A percentile compares a stretch with the other conserved stretches of the same genome.
Conservation (phyloP, 2,113 vertebrate genomes). For the Nycticebus coucang region DNA sequence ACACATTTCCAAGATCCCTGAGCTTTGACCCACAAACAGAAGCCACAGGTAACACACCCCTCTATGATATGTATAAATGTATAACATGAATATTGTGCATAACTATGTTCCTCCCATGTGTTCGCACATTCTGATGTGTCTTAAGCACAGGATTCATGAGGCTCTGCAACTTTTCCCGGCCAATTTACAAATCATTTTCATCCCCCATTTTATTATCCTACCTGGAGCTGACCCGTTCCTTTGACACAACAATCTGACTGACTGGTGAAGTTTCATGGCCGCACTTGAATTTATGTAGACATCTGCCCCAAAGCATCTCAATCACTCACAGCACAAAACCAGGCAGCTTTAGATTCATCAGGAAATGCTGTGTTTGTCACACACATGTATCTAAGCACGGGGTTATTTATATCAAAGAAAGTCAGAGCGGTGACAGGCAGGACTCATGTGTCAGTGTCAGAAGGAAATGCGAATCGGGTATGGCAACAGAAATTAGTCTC, state of each 20-base stretch:
- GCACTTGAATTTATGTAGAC: slow-evolving; percentile 34
- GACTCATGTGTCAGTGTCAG: slow-evolving; percentile 24
- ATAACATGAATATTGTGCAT: slow-evolving; percentile 52
- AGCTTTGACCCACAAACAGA: slow-evolving; percentile 61
- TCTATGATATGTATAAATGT: slow-evolving; percentile 62
- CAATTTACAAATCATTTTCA: not conserved
- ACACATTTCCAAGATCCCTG: slow-evolving; percentile 21
- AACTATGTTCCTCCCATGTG: slow-evolving; percentile 48
- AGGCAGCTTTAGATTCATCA: not conserved
- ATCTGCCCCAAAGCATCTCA: not conserved
- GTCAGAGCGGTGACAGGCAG: slow-evolving; percentile 11
- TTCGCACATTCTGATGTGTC: slow-evolving; percentile 36
- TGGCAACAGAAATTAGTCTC: not conserved
- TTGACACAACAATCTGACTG: slow-evolving; percentile 3
- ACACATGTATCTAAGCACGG: not conserved
- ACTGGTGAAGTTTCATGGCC: not conserved
- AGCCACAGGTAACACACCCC: slow-evolving; percentile 42
- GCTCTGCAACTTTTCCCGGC: slow-evolving; percentile 28
- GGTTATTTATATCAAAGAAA: slow-evolving; percentile 45
- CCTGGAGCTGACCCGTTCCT: slow-evolving; percentile 14
- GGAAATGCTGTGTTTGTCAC: not conserved
- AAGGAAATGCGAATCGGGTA: not conserved
- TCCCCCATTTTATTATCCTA: slow-evolving; percentile 53
- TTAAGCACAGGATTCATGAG: slow-evolving; percentile 32
- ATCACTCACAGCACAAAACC: not conserved